Base-by-base conservation (phyloP, 2,888 invertebrate genomes). In the Erannis defoliaria region DNA sequence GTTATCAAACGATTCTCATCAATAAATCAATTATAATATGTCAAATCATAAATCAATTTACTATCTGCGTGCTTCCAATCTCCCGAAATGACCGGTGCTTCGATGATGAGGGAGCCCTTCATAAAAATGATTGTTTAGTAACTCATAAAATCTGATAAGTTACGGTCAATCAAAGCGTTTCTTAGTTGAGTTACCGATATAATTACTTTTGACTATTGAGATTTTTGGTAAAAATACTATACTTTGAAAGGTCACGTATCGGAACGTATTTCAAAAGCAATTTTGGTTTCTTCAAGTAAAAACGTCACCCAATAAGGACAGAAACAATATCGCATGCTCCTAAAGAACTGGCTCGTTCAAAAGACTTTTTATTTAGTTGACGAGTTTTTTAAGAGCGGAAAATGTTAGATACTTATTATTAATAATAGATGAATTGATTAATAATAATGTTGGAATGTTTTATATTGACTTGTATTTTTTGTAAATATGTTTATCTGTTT, bases 81-180 rank as follows among this genome's bases (percentile, higher is more conserved):
- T 45, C 54, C 59, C 51, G 42, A 9, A 50, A 46, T 59, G 54
- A 62, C 61, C 53, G n/a, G n/a, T n/a, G 46, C 23, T 26, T 3
- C n/a, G n/a, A n/a, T n/a, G n/a, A n/a, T n/a, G n/a, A n/a, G n/a
- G 35, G 29, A 54, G 16, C 61, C 49, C 57, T 63, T 53, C 58
- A 55, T 55, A 40, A 66, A 48, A 64, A 58, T 58, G 60, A 65
- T 63, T 63, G 63, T 64, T 70, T 62, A 59, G 66, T 65, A 63
- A 65, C 37, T 66, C 63, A 65, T 68, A 56, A 72, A 78, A 77
- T 61, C 57, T 66, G 72, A 79, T 80, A 66, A 68, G 75, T 61
- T 67, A 71, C 66, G 76, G 67, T 68, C 77, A 76, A 80, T 81
- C 72, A 77, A 72, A 74, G 62, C 53, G 69, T 73, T 64, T 67